Evolutionary conservation across 2,888 invertebrate species (phyloP).

Genomic region (Agrotis segetum): DNA sequence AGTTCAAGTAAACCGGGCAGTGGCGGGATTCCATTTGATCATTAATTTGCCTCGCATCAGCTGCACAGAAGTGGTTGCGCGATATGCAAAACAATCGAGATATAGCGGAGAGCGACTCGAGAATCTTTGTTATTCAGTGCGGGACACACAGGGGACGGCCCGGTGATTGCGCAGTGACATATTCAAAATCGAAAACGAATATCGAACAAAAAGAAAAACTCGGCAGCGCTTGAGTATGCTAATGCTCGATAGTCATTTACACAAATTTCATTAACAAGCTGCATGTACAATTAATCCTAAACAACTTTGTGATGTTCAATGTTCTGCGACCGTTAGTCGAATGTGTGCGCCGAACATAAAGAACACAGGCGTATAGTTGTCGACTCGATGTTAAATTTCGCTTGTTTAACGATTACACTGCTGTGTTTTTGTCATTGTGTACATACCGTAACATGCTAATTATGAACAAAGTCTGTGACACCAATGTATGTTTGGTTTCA

Average conservation of each 20-base stretch:
- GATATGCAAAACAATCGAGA: slow-evolving; percentile 90
- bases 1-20: slow-evolving; percentile 75
- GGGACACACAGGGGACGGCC: slow-evolving; percentile 64
- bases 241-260: slow-evolving; percentile 37
- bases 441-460: slow-evolving; percentile 75
- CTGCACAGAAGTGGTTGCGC: slow-evolving; percentile 77
- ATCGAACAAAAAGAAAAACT: slow-evolving; percentile 22
- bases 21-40: slow-evolving; percentile 84
- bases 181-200: slow-evolving; percentile 47
- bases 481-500: slow-evolving; percentile 64
- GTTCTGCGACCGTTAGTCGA: slow-evolving; percentile 60
- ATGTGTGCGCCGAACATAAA: slow-evolving; percentile 50
- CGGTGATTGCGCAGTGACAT: slow-evolving; percentile 42
- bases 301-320: slow-evolving; percentile 33
- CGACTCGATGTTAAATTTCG: slow-evolving; percentile 71
- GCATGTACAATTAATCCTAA: slow-evolving; percentile 53
- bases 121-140: slow-evolving; percentile 69
- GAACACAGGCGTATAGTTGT: slow-evolving; percentile 64
- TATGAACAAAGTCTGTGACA: slow-evolving; percentile 76
- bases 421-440: slow-evolving; percentile 71
- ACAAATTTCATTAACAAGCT: slow-evolving; percentile 48
- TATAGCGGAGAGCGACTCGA: slow-evolving; percentile 75
- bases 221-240: slow-evolving; percentile 36
- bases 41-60: slow-evolving; percentile 86
- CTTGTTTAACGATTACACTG: slow-evolving; percentile 73